Conservation (phyloP, 2,888 invertebrate genomes). For the Agriopis marginaria region DNA sequence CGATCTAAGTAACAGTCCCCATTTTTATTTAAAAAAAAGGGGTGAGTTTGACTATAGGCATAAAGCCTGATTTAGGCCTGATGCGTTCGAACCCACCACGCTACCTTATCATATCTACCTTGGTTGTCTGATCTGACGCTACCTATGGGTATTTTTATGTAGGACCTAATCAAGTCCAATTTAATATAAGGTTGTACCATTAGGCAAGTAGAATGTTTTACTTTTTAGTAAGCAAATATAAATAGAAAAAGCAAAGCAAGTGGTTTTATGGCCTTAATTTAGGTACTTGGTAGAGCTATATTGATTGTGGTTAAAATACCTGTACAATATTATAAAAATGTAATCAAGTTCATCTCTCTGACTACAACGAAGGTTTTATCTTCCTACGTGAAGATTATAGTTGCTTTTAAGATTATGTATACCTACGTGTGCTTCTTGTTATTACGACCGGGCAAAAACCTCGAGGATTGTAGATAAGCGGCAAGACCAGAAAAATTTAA, state of each 20-base stretch:
- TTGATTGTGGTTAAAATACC: constrained; percentile 3
- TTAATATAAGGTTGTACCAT: not conserved
- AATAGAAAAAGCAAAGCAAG: not conserved
- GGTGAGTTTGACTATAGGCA: no score
- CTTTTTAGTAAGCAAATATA: not conserved
- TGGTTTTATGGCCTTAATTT: not conserved
- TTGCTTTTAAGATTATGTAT: constrained; percentile 6
- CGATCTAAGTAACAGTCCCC: no score
- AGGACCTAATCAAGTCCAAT: not conserved
- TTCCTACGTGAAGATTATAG: constrained; percentile 13
- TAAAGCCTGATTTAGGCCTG: no score
- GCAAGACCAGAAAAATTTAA: constrained; percentile 57
- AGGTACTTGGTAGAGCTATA: not conserved
- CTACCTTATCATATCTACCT: no score
- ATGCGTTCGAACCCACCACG: no score
- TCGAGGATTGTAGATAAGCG: constrained; percentile 50
- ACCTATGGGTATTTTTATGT: no score
- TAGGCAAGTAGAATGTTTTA: no score
- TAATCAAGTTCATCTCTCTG: constrained; percentile 12
- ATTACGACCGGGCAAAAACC: constrained; percentile 32
- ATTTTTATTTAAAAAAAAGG: no score
- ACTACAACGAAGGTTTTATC: constrained; percentile 15
- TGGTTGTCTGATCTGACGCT: no score
- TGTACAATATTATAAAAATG: constrained; percentile 15
- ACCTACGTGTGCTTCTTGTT: constrained; percentile 20